Conservation (phyloP, 2,113 vertebrate genomes). For the Chiloscyllium plagiosum region DNA sequence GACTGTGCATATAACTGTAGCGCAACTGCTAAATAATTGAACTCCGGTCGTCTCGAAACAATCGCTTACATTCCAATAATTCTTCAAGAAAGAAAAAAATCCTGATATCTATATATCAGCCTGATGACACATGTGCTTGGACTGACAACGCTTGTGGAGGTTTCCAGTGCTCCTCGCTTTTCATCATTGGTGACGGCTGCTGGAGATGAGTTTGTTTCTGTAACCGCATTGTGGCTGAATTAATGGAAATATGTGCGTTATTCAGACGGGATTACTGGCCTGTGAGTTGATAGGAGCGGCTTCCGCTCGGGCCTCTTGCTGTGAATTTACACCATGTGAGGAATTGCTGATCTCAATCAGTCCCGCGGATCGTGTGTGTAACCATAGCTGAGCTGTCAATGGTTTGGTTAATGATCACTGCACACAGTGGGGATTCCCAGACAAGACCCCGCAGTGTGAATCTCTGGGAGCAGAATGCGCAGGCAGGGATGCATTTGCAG, state of each 20-base stretch:
- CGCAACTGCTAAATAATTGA: neutral
- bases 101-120: too few species aligned
- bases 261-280: neutral
- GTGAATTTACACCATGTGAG: conserved; percentile 3
- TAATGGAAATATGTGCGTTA: neutral
- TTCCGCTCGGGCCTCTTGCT: neutral
- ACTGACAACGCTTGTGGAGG: neutral
- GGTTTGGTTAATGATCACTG: neutral
- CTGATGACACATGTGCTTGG: too few species aligned
- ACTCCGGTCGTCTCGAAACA: neutral
- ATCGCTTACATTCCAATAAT: neutral
- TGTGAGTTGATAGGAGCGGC: neutral
- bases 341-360: neutral
- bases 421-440: neutral
- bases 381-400: neutral
- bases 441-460: neutral
- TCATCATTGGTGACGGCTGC: neutral
- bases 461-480: neutral
- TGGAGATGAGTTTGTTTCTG: neutral
- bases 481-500: neutral
- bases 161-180: neutral
- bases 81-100: too few species aligned
- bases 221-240: neutral
- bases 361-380: neutral
- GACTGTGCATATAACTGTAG: neutral